Evolutionary conservation across 2,888 invertebrate species (phyloP).

Genomic region (Rotaria sp.): DNA sequence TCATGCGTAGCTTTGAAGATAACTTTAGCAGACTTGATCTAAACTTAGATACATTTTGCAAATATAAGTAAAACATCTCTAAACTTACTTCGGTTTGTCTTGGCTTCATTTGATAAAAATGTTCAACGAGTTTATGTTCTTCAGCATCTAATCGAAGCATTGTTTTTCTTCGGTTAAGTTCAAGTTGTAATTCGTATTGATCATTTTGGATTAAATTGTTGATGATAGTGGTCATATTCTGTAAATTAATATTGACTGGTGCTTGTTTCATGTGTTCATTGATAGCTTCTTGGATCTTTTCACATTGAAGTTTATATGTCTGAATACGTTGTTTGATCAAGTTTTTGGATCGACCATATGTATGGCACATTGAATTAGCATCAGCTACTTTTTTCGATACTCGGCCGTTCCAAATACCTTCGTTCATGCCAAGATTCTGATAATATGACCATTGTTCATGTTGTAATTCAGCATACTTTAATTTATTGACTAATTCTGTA

Average conservation of each 20-base stretch:
- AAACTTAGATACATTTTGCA: neutral
- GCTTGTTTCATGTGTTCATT: neutral
- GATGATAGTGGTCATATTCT: neutral
- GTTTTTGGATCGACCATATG: no score
- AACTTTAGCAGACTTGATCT: neutral
- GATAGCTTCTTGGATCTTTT: neutral
- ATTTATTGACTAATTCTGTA: no score
- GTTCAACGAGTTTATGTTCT: neutral
- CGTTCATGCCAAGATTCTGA: no score
- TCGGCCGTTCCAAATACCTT: no score
- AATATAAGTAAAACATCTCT: rapidly evolving
- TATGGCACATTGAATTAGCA: no score
- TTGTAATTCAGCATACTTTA: no score
- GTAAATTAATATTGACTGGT: neutral
- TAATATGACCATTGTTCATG: no score
- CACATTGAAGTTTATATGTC: neutral
- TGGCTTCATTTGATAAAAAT: neutral
- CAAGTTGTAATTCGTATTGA: neutral
- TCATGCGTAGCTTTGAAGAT: neutral
- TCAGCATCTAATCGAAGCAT: neutral
- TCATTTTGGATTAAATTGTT: neutral
- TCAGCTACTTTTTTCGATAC: no score
- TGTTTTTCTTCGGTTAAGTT: neutral
- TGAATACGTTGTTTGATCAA: neutral
- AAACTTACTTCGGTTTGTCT: neutral